Evolutionary conservation across 2,797 vertebrate genomes (phyloP).

Genomic region (Argyrosomus regius): DNA sequence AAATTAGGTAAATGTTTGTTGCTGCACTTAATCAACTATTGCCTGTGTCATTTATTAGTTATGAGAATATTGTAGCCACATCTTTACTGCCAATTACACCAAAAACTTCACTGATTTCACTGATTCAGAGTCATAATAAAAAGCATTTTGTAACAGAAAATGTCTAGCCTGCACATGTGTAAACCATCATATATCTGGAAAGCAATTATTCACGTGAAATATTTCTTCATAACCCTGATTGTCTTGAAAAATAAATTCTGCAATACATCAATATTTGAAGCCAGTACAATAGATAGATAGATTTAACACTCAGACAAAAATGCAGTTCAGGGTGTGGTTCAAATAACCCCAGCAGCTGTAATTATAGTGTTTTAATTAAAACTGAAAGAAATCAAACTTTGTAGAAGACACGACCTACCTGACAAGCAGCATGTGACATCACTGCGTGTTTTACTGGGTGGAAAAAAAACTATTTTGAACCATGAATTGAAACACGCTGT

Average conservation of each 20-base stretch:
- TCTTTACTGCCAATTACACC: no score
- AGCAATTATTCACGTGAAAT: neutral
- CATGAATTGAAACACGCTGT: constrained; percentile 69
- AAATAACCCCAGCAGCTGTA: neutral
- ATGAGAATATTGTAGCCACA: neutral
- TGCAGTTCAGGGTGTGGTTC: neutral
- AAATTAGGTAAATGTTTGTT: neutral
- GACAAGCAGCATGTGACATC: constrained; percentile 36
- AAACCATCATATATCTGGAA: neutral
- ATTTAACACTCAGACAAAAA: neutral
- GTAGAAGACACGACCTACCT: constrained; percentile 25
- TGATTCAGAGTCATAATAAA: neutral
- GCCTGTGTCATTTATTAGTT: neutral
- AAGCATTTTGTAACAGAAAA: neutral
- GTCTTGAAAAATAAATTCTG: neutral
- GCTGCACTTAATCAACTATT: neutral
- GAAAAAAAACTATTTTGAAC: constrained; percentile 75
- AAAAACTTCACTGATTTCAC: neutral
- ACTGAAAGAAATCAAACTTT: neutral
- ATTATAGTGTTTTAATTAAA: constrained; percentile 1
- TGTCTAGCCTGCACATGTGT: neutral
- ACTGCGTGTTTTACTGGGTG: constrained; percentile 46
- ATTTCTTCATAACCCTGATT: neutral
- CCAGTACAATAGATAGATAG: neutral
- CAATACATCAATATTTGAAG: neutral